Percentiles rank a stretch among this genome's conserved stretches.
Evolutionary conservation across 2,113 vertebrate genomes (phyloP).

Genomic region (Gymnobelideus leadbeateri): DNA sequence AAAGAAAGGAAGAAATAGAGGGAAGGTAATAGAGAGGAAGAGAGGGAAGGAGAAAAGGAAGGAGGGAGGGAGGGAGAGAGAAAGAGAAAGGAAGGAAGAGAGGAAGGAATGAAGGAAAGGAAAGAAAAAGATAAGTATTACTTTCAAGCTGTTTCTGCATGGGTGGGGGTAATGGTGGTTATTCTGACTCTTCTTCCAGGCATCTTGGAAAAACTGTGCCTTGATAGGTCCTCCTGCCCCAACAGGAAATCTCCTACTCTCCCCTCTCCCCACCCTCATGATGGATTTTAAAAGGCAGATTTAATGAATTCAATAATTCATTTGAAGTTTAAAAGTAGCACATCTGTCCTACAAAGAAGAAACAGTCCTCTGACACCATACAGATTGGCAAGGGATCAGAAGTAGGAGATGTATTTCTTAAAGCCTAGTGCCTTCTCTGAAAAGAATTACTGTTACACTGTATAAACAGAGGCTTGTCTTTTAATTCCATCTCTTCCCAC

Average conservation of each 20-base stretch:
- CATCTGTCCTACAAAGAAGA: not conserved
- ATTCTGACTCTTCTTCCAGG: not conserved
- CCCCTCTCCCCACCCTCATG: fast-evolving
- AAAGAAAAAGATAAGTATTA: not conserved
- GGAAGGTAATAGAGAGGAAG: not conserved
- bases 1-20: not conserved
- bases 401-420: not conserved
- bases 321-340: not conserved
- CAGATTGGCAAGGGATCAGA: not conserved
- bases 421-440: not conserved
- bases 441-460: not conserved
- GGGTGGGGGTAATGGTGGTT: not conserved
- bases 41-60: not conserved
- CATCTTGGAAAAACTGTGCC: not conserved
- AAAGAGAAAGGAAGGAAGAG: not conserved
- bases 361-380: not conserved
- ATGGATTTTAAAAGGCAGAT: not conserved
- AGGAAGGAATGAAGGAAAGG: too few species aligned
- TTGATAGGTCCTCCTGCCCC: not conserved
- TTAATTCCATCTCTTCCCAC: not conserved
- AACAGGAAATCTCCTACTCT: not conserved
- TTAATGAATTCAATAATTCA: not conserved
- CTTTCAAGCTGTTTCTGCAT: not conserved
- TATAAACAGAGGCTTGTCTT: not conserved
- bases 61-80: too few species aligned